Percentiles rank a stretch among this genome's conserved stretches.
These are phyloP conservation scores for Poeciliopsis infans DNA, from an alignment of 2,797 vertebrate genomes.

Conservation along the genomic window DNA sequence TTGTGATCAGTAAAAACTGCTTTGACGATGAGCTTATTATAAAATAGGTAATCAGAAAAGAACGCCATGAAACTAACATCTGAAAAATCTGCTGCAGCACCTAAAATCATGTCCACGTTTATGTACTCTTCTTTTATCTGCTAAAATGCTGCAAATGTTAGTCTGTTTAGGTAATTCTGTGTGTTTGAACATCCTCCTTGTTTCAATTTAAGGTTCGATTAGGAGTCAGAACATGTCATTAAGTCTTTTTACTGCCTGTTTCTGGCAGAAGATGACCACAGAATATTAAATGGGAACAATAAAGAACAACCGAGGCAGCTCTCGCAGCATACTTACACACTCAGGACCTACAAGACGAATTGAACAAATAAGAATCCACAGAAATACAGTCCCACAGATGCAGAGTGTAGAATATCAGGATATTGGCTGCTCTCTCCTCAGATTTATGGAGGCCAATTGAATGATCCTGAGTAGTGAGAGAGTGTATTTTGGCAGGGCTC, in stretches of 20 bases:
- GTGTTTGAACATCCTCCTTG: not conserved
- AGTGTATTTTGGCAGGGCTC: slow-evolving; percentile 66
- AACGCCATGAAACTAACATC: not conserved
- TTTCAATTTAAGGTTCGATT: slow-evolving; percentile 1
- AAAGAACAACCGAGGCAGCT: slow-evolving; percentile 17
- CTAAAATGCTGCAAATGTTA: not conserved
- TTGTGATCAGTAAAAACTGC: not conserved
- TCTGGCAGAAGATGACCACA: slow-evolving; percentile 16
- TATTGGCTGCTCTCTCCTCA: slow-evolving; percentile 48
- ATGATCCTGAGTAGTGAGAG: slow-evolving; percentile 70
- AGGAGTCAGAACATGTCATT: slow-evolving; percentile 28
- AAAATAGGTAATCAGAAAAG: too few relatives aligned
- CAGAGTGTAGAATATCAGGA: slow-evolving; percentile 14
- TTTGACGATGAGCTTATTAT: not conserved
- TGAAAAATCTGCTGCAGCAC: not conserved
- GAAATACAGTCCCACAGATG: slow-evolving; percentile 1
- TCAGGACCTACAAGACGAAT: not conserved
- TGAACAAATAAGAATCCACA: slow-evolving; percentile 15
- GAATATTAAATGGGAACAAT: slow-evolving; percentile 15
- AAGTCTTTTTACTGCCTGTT: slow-evolving; percentile 29
- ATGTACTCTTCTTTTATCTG: not conserved
- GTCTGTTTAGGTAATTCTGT: not conserved
- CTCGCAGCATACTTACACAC: not conserved
- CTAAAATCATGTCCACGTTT: not conserved
- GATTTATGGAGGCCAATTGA: slow-evolving; percentile 68